These are phyloP conservation scores for Stictonetta naevosa DNA, from an alignment of 2,113 vertebrate genomes.

Conservation along the genomic window DNA sequence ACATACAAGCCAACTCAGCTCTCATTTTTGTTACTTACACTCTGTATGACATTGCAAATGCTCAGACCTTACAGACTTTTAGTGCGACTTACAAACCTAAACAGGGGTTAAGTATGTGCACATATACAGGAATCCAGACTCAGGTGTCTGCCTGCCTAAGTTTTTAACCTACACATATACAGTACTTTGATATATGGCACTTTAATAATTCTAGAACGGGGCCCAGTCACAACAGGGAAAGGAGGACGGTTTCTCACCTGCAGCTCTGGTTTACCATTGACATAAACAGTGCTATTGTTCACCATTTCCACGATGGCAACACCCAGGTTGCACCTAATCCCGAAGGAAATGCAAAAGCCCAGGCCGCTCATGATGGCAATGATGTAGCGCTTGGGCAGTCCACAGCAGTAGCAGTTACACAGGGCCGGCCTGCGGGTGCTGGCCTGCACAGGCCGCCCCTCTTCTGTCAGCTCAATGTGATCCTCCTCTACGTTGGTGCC, in stretches of 20 bases:
- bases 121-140: not conserved
- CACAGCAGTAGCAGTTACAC: conserved; percentile 88
- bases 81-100: not conserved
- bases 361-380: conserved; percentile 95
- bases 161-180: fast-evolving
- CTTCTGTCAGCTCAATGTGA: conserved; percentile 87
- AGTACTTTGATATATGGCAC: fast-evolving
- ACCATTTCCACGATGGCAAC: conserved; percentile 99
- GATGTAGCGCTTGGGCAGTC: conserved; percentile 95
- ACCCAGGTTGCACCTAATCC: conserved; percentile 96
- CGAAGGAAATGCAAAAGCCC: conserved; percentile 99
- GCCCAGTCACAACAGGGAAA: not conserved
- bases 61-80: not conserved
- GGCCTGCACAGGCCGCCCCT: conserved; percentile 82
- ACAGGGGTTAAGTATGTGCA: not conserved
- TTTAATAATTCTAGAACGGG: fast-evolving
- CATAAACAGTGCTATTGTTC: conserved; percentile 93
- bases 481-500: conserved; percentile 84
- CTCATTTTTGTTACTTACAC: not conserved
- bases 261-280: conserved; percentile 90
- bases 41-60: not conserved
- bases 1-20: not conserved
- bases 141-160: fast-evolving
- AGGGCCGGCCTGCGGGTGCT: conserved; percentile 23
- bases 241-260: conserved; percentile 75